Evolutionary conservation across 2,888 invertebrate species (phyloP), one percentile per base, ranked within the genome.

Genomic region (Aromia moschata): DNA sequence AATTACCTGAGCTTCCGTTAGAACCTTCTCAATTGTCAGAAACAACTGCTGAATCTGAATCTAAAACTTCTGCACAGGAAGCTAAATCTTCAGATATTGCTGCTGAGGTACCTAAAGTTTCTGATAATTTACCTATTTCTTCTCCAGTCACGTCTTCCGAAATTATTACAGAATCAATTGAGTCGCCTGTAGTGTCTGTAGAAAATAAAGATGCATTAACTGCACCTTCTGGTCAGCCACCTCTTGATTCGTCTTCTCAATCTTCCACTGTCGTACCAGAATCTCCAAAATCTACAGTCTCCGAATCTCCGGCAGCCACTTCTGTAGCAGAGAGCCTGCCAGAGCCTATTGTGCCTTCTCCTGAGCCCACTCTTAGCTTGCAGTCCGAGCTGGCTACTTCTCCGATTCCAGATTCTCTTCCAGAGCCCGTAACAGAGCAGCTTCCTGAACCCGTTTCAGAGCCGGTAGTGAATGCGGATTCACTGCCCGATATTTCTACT

Each of bases 401-500:
- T 15, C 16, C 55, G 25, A 31, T 47, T 5, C 43, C 45, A 9
- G 52, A 57, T 31, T 18, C 44, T 15, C 17, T 44, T 9, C 56
- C 52, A 17, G 56, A 56, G 53, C 53, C 30, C 7, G 49, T 17
- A 41, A 40, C 40, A 30, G 58, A 58, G 25, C 43, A 52, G 18
- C 17, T 49, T 20, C 37, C 53, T 14, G 61, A 57, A 31, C 25
- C 55, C 14, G 43, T 60, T 16, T 58, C 64, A 12, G 71, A 71
- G 51, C 72, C 74, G 16, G 72, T 75, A 18, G 73, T 74, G 30
- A 77, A 78, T 62, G 76, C 80, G 20, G 81, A 81, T 70, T 81
- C 81, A 3, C 69, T 81, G 46, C 80, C 79, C 3, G 81, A 81
- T 56, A 74, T 81, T 31, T 81, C 80, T 16, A 79, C 79, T 38